Percentiles rank a stretch among this genome's conserved stretches.
These are phyloP conservation scores for Tanypteryx hageni DNA, from an alignment of 2,888 invertebrate species.

Conservation along the genomic window DNA sequence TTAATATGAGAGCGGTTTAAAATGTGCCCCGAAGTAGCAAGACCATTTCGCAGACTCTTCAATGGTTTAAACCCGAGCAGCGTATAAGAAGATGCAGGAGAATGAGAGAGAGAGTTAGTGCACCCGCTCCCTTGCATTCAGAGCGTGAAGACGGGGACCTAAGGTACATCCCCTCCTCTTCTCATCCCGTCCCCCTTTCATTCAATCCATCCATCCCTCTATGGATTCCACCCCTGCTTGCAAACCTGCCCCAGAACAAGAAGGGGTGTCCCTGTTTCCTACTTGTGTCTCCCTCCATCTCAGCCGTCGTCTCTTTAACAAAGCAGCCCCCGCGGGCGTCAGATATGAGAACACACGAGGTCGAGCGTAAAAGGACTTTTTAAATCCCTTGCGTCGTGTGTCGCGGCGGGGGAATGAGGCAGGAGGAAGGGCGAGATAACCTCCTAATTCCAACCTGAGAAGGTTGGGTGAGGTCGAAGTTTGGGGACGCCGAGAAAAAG, in stretches of 20 bases:
- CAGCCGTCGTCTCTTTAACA: neutral
- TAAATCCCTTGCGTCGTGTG: neutral
- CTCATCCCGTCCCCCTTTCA: neutral
- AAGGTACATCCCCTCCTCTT: neutral
- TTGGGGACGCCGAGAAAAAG: neutral
- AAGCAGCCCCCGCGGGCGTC: neutral
- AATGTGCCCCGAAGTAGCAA: too few relatives aligned
- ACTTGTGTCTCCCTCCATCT: neutral
- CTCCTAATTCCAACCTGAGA: neutral
- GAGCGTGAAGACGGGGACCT: neutral
- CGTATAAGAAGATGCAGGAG: neutral
- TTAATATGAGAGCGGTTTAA: too few relatives aligned
- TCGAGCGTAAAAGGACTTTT: slow-evolving; percentile 4
- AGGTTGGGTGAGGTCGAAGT: neutral
- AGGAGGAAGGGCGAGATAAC: neutral
- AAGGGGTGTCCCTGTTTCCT: neutral
- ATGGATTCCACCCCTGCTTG: neutral
- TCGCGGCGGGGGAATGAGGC: neutral
- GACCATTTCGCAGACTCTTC: too few relatives aligned
- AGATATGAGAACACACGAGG: neutral
- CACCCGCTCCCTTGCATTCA: neutral
- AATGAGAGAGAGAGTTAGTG: neutral
- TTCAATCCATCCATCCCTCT: neutral
- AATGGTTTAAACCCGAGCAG: too few relatives aligned
- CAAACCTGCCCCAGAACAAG: slow-evolving; percentile 6